phyloP scores from a whole-genome alignment of 2,113 vertebrate genomes.

The Phylloscopus trochiloides region DNA sequence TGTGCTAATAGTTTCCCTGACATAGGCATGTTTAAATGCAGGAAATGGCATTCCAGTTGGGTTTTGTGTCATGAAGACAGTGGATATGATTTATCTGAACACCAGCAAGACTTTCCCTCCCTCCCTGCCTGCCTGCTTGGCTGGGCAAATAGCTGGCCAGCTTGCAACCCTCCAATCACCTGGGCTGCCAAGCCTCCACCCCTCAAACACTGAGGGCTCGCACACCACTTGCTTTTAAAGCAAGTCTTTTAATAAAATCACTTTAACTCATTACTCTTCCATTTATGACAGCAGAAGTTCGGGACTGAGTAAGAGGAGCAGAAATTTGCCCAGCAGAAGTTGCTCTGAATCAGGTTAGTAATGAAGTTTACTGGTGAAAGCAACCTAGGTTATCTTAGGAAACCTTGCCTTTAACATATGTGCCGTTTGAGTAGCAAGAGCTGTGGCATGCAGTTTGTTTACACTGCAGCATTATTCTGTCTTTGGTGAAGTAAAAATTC shows the following conservation, averaged over 20 bases:
- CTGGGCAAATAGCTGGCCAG: conserved; percentile 9
- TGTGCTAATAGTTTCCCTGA: background rate
- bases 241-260: conserved; percentile 14
- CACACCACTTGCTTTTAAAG: background rate
- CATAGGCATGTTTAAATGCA: background rate
- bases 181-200: conserved; percentile 48
- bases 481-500: background rate
- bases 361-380: background rate
- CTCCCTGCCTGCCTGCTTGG: background rate
- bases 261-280: background rate
- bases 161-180: conserved; percentile 57
- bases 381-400: background rate
- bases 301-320: background rate
- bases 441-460: background rate
- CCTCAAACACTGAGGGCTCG: background rate
- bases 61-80: background rate
- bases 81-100: background rate
- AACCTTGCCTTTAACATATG: background rate
- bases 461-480: background rate
- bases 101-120: background rate
- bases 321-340: background rate
- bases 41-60: background rate
- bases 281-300: background rate
- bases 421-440: background rate
- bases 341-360: conserved; percentile 52